Evolutionary conservation across 2,888 invertebrate genomes (phyloP).

Genomic region (Heterodera filipjevi): DNA sequence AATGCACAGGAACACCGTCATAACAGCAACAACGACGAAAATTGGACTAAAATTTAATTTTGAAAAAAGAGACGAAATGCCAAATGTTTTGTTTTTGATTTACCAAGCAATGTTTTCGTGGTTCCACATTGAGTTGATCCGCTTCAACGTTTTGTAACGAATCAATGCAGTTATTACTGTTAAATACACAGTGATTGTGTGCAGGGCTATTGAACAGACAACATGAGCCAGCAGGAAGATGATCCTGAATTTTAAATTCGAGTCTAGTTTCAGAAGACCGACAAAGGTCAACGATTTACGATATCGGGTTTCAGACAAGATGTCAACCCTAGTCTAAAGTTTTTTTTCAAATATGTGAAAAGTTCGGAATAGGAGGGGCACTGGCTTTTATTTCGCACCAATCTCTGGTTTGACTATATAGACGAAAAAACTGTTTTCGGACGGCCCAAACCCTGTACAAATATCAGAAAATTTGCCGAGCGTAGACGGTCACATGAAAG

Average conservation of each 20-base stretch:
- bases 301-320: no score
- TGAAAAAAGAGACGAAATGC: conserved; percentile 16
- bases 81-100: conserved; percentile 5
- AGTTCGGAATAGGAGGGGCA: no score
- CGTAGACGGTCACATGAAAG: no score
- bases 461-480: no score
- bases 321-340: no score
- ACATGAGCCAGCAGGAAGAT: conserved; percentile 38
- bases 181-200: conserved; percentile 61
- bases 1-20: conserved; percentile 56
- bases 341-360: no score
- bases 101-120: conserved; percentile 45
- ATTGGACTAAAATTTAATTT: conserved; percentile 49
- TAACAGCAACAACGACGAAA: conserved; percentile 51
- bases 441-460: no score
- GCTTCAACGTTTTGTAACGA: conserved; percentile 48
- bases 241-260: conserved; percentile 36
- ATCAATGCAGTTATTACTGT: conserved; percentile 62
- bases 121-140: conserved; percentile 46
- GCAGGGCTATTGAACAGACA: conserved; percentile 49
- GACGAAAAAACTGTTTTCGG: no score
- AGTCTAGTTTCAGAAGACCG: no score
- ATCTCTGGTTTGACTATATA: no score
- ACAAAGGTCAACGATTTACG: no score
- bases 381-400: no score